Evolutionary conservation across 2,888 invertebrate genomes (phyloP), one percentile per base, ranked within the genome.

Genomic region (Athetis lepigone): DNA sequence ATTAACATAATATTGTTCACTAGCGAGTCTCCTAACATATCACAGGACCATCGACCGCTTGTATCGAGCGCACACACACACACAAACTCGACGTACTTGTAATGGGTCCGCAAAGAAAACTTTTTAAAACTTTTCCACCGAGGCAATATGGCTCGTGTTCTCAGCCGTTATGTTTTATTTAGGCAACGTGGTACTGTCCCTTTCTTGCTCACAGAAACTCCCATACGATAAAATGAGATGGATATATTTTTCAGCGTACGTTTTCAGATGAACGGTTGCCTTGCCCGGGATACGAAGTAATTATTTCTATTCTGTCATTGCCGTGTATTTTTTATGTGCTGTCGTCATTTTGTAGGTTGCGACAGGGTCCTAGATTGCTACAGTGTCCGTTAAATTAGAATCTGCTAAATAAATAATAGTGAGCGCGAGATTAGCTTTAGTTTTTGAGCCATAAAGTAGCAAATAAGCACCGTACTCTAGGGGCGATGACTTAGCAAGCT

Each of bases 91-190:
- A 83, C 86, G 90, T 91, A 91, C 95, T 93, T 93, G 94, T 95
- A 95, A 95, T 95, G 94, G 95, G 93, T 92, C 95, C 93, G 94
- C 94, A 95, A 95, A 95, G 94, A 94, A 95, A 95, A 95, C 92
- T 95, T 95, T 95, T 95, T 90, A 95, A 95, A 95, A 95, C 94
- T 95, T 95, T 95, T 93, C 92, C 94, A 93, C 90, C 93, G 93
- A 95, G 93, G 95, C 95, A 95, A 95, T 95, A 95, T 95, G 95
- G 95, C 95, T 94, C 94, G 94, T 93, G 94, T 94, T 95, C 94
- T 92, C 92, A 91, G 90, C 91, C 94, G 92, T 92, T 91, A 93
- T 92, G 92, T 93, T 94, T 95, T 95, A 95, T 95, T 94, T 94
- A 93, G 94, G 92, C 90, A 91, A 91, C 92, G 86, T 84, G 89